Conservation (phyloP, 2,113 vertebrate genomes). For the Aldabrachelys gigantea region DNA sequence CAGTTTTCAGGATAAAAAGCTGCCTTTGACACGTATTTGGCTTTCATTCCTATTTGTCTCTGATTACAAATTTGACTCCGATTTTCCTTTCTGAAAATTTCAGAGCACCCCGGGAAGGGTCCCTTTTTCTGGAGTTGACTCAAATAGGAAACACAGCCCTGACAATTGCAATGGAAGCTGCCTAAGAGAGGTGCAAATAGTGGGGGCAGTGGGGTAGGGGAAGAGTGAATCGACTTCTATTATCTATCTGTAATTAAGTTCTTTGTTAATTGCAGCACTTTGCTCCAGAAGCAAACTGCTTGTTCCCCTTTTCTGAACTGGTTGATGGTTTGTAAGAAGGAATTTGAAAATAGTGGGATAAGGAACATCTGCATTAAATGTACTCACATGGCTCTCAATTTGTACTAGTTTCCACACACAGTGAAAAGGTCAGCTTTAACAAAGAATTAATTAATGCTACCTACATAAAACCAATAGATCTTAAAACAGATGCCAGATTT, state of each 20-base stretch:
- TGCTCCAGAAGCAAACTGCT: not conserved
- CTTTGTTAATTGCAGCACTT: conserved; percentile 23
- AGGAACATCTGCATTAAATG: not conserved
- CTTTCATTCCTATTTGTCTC: conserved; percentile 23
- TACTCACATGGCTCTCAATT: fast-evolving
- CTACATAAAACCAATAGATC: not conserved
- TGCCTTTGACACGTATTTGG: conserved; percentile 27
- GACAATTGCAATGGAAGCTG: not conserved
- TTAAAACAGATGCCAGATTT: not conserved
- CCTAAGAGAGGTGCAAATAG: not conserved
- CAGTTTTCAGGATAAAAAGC: conserved; percentile 34
- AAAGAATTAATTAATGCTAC: not conserved
- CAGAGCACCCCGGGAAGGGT: not conserved
- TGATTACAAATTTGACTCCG: not conserved
- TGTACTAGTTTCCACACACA: fast-evolving
- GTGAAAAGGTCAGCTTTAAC: fast-evolving
- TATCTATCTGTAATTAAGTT: conserved; percentile 42
- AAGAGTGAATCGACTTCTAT: not conserved
- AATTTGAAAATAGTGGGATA: not conserved
- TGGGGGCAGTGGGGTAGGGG: not conserved
- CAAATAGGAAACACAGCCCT: conserved; percentile 8
- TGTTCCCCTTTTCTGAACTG: not conserved
- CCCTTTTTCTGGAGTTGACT: conserved; percentile 22
- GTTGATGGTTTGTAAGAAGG: fast-evolving
- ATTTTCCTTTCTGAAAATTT: not conserved